Percentiles rank a stretch among this genome's conserved stretches.
phyloP scores from a whole-genome alignment of 1,140 invertebrate species.

The Augochlora pura region DNA sequence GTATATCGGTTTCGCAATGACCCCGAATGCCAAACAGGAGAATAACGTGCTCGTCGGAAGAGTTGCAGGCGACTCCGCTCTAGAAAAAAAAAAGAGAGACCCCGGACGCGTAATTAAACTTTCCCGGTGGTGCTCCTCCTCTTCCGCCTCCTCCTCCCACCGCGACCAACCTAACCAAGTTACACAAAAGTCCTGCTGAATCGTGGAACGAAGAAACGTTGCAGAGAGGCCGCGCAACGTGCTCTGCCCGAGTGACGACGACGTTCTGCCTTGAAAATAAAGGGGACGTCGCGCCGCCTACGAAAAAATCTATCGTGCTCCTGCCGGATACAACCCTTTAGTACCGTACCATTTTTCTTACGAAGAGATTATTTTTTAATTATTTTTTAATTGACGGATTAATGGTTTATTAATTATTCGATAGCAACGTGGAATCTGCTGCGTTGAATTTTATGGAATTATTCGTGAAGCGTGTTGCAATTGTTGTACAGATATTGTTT shows the following conservation, averaged over 20 bases:
- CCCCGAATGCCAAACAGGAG: constrained; percentile 14
- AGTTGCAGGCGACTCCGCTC: constrained; percentile 23
- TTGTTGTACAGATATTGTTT: no score
- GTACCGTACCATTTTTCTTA: no score
- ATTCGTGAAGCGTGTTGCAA: no score
- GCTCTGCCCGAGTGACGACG: background rate
- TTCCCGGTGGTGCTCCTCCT: constrained; percentile 37
- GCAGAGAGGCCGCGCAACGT: background rate
- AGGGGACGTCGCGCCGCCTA: background rate
- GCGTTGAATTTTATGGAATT: no score
- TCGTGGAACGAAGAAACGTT: constrained; percentile 30
- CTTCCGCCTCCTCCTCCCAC: no score
- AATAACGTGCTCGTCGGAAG: background rate
- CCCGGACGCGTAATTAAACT: constrained; percentile 56
- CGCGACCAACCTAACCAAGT: constrained; percentile 23
- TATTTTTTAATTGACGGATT: no score
- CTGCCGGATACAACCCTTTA: no score
- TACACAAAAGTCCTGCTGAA: constrained; percentile 44
- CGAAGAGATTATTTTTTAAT: no score
- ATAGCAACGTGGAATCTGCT: no score
- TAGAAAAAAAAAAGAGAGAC: constrained; percentile 26
- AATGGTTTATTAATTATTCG: no score
- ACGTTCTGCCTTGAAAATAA: constrained; percentile 28
- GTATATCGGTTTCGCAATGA: constrained; percentile 1
- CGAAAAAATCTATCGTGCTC: no score